These are phyloP conservation scores for Orthonyx spaldingii DNA, from an alignment of 2,113 vertebrate genomes.

Conservation along the genomic window DNA sequence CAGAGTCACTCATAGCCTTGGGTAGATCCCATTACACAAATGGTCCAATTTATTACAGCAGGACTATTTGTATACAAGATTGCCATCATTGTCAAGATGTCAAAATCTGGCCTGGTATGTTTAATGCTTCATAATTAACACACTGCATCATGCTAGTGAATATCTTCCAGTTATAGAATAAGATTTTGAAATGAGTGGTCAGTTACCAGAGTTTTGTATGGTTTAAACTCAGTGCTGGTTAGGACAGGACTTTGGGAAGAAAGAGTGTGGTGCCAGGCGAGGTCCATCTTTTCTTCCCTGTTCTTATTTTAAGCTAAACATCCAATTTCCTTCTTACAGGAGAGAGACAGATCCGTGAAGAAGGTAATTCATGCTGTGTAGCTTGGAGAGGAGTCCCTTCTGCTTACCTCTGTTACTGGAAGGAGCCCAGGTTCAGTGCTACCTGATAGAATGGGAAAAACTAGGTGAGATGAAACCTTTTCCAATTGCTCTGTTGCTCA, in stretches of 20 bases:
- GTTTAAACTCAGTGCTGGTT: neutral
- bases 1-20: slow-evolving; percentile 1
- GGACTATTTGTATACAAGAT: slow-evolving; percentile 19
- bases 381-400: neutral
- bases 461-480: neutral
- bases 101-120: neutral
- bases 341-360: neutral
- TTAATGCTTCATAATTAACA: slow-evolving; percentile 13
- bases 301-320: neutral
- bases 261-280: fast-evolving
- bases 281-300: neutral
- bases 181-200: neutral
- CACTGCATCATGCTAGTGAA: neutral
- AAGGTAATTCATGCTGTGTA: neutral
- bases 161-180: neutral
- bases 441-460: neutral
- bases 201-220: neutral
- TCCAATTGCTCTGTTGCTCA: neutral
- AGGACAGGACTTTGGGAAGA: neutral
- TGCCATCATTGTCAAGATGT: neutral
- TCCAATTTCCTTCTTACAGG: neutral
- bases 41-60: neutral
- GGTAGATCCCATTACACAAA: neutral
- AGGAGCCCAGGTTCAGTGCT: neutral
- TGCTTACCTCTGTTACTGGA: neutral